Evolutionary conservation across 2,888 invertebrate genomes (phyloP).

Genomic region (Meghimatium bilineatum): DNA sequence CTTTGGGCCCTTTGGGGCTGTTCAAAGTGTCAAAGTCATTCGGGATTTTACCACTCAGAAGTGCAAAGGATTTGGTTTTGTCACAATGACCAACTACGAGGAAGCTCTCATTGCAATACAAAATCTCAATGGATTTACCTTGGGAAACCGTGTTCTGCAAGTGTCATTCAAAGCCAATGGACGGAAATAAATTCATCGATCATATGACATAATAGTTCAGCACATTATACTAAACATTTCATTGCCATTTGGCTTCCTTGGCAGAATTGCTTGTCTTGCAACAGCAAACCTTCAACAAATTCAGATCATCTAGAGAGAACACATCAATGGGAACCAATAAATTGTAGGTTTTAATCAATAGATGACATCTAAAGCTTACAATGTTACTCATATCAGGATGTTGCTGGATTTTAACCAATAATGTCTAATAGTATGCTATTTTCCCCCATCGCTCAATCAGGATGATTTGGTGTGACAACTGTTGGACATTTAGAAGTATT

Average conservation of each 20-base stretch:
- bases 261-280: not conserved
- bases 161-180: conserved; percentile 93
- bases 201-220: not conserved
- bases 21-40: conserved; percentile 97
- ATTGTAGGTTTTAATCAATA: not conserved
- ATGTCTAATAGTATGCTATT: not conserved
- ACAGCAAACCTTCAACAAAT: not conserved
- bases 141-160: conserved; percentile 96
- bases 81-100: conserved; percentile 98
- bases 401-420: not conserved
- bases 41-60: conserved; percentile 96
- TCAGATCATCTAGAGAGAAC: not conserved
- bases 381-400: not conserved
- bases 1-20: conserved; percentile 97
- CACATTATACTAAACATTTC: not conserved
- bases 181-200: conserved; percentile 78
- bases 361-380: too few relatives aligned
- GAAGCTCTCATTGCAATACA: conserved; percentile 97
- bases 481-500: not conserved
- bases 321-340: not conserved
- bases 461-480: not conserved
- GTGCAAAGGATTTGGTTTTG: conserved; percentile 98
- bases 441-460: too few relatives aligned
- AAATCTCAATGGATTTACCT: conserved; percentile 95
- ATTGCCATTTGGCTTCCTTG: not conserved